Percentiles rank a stretch among this genome's conserved stretches.
Conservation (phyloP, 1,140 invertebrate genomes). For the Diachasma alloeum region DNA sequence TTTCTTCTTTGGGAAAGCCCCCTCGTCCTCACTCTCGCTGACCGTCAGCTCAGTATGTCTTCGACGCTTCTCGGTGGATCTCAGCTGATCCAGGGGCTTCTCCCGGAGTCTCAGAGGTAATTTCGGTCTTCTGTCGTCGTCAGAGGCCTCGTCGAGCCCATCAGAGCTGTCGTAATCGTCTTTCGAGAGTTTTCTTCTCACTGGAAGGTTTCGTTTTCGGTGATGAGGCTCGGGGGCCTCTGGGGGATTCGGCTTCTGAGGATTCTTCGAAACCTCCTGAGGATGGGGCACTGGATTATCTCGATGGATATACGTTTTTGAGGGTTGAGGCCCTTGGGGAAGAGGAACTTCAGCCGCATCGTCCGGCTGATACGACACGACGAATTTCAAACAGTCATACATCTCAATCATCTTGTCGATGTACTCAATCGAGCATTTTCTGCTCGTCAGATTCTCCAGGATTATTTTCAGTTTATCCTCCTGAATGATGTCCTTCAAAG, state of each 20-base stretch:
- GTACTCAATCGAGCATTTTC: constrained; percentile 45
- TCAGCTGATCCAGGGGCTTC: background rate
- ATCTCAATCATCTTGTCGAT: constrained; percentile 45
- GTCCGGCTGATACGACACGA: constrained; percentile 33
- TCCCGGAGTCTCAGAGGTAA: background rate
- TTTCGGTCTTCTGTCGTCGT: background rate
- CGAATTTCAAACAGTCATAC: constrained; percentile 42
- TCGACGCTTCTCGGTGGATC: background rate
- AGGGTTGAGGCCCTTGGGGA: constrained; percentile 15
- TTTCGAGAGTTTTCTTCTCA: constrained; percentile 4
- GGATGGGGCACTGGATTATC: too few relatives aligned
- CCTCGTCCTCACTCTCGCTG: constrained; percentile 30
- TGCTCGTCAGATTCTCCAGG: constrained; percentile 41
- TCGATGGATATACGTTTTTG: too few relatives aligned
- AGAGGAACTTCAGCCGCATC: background rate
- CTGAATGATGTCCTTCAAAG: constrained; percentile 37
- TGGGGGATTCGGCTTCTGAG: too few relatives aligned
- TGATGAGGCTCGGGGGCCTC: too few relatives aligned
- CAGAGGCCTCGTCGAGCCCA: background rate
- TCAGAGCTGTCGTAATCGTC: constrained; percentile 20
- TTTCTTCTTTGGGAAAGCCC: background rate
- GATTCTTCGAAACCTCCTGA: too few relatives aligned
- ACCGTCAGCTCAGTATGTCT: constrained; percentile 24
- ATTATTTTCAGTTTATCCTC: constrained; percentile 45
- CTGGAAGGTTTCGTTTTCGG: too few relatives aligned